Conservation (phyloP, 2,113 vertebrate genomes). For the Nicator chloris region DNA sequence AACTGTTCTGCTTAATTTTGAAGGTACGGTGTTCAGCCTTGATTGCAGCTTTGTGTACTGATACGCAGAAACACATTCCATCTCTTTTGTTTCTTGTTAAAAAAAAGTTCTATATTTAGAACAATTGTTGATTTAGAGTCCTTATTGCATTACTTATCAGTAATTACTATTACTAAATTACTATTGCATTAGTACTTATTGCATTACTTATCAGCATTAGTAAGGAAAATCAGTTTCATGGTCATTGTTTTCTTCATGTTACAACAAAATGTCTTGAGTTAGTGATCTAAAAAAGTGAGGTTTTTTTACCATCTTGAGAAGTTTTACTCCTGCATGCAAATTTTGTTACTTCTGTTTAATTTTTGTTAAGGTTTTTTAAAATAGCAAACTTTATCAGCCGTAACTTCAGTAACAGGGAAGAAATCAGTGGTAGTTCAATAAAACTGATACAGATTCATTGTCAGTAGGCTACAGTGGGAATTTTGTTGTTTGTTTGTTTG, state of each 20-base stretch:
- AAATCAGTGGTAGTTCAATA: neutral
- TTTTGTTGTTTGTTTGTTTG: too few species aligned
- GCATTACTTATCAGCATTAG: neutral
- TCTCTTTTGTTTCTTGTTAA: neutral
- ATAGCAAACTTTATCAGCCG: neutral
- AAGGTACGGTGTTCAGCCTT: neutral
- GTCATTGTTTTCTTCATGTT: neutral
- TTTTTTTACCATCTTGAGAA: neutral
- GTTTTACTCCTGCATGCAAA: neutral
- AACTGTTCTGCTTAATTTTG: neutral
- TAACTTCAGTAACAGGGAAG: neutral
- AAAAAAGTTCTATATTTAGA: neutral
- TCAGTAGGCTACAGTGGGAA: too few species aligned
- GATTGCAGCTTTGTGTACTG: neutral
- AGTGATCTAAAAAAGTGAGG: neutral
- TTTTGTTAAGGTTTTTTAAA: neutral
- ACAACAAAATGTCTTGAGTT: neutral
- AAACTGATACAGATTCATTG: neutral
- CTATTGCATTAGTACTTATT: neutral
- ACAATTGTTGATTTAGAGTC: neutral
- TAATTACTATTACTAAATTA: too few species aligned
- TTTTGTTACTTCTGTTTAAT: neutral
- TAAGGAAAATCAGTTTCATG: neutral
- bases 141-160: too few species aligned
- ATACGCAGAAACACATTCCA: neutral